A percentile compares a stretch with the other conserved stretches of the same genome.
These are phyloP conservation scores for Cotesia congregata DNA, from an alignment of 2,888 invertebrate genomes.

Conservation along the genomic window DNA sequence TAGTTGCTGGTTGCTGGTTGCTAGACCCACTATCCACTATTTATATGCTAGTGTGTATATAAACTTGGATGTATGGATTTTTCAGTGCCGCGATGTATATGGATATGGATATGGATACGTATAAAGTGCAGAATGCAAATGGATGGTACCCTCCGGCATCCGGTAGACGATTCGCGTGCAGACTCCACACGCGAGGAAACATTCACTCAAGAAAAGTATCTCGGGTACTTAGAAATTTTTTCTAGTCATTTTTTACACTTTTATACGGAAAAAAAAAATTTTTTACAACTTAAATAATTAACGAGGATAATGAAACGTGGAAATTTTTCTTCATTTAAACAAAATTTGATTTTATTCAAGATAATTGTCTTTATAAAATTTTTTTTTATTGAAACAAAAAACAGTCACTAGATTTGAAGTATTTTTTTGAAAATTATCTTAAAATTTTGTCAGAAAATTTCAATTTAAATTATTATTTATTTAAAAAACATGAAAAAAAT, in stretches of 20 bases:
- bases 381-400: too few species aligned
- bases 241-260: background rate
- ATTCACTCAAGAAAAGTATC: constrained; percentile 17
- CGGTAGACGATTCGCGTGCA: constrained; percentile 38
- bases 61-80: background rate
- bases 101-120: constrained; percentile 7
- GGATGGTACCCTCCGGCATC: constrained; percentile 34
- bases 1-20: too few species aligned
- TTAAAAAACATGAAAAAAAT: too few species aligned
- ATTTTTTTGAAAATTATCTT: too few species aligned
- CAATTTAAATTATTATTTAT: too few species aligned
- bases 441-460: too few species aligned
- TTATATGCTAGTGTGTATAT: background rate
- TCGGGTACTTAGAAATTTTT: background rate
- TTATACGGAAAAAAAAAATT: background rate
- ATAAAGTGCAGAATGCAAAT: constrained; percentile 36
- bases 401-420: too few species aligned
- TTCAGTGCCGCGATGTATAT: background rate
- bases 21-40: background rate
- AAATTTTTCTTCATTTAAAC: too few species aligned
- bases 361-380: too few species aligned
- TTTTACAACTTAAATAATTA: too few species aligned
- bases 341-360: too few species aligned
- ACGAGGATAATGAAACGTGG: too few species aligned
- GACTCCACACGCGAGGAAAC: constrained; percentile 32